Evolutionary conservation across 2,113 vertebrate genomes (phyloP), one percentile per base, ranked within the genome.

Genomic region (Pleuronectes platessa): DNA sequence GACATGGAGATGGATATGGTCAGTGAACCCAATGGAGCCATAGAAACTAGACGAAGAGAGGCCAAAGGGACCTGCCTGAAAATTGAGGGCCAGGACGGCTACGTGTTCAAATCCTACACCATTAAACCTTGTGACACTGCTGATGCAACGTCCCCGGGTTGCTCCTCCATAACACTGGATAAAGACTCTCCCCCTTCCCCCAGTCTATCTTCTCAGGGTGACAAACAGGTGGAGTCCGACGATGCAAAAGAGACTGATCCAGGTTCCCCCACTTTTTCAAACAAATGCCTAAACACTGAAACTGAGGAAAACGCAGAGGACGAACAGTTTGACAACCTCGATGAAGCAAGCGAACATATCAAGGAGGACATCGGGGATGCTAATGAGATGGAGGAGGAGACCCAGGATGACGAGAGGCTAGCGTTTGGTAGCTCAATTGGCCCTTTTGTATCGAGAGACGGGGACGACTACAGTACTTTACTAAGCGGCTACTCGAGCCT

Each of bases 401-500:
- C 92, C 10, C 94, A 95, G 0, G 96, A 96, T 26, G 96, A 96
- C 37, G 96, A 94, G 61, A 95, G 93, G 69, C 88, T 93, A 1
- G 91, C 91, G 76, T 94, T 95, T 68, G 83, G 91, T 27, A 92
- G 83, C 76, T 92, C 94, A 4, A 49, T 96, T 3, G 94, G 94
- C 59, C 94, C 92, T 73, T 95, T 94, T 63, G 77, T 93, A 62
- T 93, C 95, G n/a, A 82, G 93, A 59, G 95, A 96, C 74, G 93
- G 89, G 1, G 97, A 98, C 2, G 97, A 97, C 56, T 97, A 96
- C 55, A 95, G 95, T 65, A 94, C 95, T 74, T 92, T 98, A 58
- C 93, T 99, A 87, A 97, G 95, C 21, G 97, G 96, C 75, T 98
- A 98, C 82, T 96, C 96, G 63, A 97, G 96, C 0, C 94, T 99